A percentile compares a stretch with the other conserved stretches of the same genome.
phyloP scores from a whole-genome alignment of 2,113 vertebrate species.

The Chrysemys picta region DNA sequence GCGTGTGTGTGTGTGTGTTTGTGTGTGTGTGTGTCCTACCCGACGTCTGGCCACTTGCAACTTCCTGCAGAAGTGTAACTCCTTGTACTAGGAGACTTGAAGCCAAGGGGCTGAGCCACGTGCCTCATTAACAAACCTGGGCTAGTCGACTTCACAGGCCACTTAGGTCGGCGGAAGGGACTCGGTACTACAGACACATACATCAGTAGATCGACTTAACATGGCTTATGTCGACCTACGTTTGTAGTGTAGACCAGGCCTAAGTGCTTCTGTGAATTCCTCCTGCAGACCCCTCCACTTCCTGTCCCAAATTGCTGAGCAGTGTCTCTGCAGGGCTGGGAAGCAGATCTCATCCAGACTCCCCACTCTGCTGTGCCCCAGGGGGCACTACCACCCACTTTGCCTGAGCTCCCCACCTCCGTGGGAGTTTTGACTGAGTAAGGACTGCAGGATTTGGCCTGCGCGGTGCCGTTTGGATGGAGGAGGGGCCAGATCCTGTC shows the following conservation, averaged over 20 bases:
- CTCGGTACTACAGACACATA: too few relatives aligned
- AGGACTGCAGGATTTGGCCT: neutral
- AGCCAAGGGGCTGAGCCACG: neutral
- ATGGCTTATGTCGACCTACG: too few relatives aligned
- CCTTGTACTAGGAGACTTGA: neutral
- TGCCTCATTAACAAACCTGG: neutral
- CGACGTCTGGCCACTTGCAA: neutral
- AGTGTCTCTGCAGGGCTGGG: fast-evolving
- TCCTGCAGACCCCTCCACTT: neutral
- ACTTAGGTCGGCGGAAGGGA: too few relatives aligned
- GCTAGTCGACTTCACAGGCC: too few relatives aligned
- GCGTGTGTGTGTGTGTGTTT: neutral
- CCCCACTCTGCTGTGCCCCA: too few relatives aligned
- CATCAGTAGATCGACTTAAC: too few relatives aligned
- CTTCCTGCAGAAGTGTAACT: neutral
- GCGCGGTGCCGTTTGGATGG: neutral
- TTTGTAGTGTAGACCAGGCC: too few relatives aligned
- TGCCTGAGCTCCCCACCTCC: neutral
- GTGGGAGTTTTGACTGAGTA: neutral
- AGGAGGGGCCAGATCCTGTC: neutral
- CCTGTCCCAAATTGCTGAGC: neutral
- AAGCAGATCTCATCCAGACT: fast-evolving
- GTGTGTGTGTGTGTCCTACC: neutral
- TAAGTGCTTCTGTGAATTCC: neutral
- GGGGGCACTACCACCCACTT: too few relatives aligned